Conservation (phyloP, 2,888 invertebrate species). For the Laothoe populi region DNA sequence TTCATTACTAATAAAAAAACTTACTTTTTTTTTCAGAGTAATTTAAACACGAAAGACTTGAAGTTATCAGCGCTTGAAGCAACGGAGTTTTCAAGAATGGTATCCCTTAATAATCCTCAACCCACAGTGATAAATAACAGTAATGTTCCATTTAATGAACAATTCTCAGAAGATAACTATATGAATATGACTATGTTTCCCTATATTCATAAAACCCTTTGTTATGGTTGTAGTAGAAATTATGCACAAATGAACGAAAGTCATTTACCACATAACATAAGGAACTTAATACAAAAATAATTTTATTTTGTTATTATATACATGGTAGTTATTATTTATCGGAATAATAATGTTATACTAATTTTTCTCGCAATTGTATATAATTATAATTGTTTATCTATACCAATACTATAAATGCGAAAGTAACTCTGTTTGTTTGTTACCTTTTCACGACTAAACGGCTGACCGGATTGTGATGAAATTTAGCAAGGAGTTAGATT, state of each 20-base stretch:
- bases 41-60: conserved; percentile 62
- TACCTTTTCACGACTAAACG: too few species aligned
- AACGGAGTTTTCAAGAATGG: conserved; percentile 84
- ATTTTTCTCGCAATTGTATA: too few species aligned
- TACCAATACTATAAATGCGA: too few species aligned
- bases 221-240: conserved; percentile 73
- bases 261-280: conserved; percentile 42
- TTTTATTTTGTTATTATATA: background rate
- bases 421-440: too few species aligned
- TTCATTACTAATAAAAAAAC: background rate
- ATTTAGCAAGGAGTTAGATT: too few species aligned
- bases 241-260: conserved; percentile 56
- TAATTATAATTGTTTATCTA: too few species aligned
- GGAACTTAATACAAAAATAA: conserved; percentile 33
- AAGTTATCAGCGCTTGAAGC: conserved; percentile 85
- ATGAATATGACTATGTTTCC: conserved; percentile 54
- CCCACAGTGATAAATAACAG: background rate
- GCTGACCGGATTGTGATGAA: too few species aligned
- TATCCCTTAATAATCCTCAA: conserved; percentile 51
- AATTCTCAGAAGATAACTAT: background rate
- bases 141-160: background rate
- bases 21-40: conserved; percentile 73
- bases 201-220: conserved; percentile 57
- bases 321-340: background rate
- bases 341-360: background rate